These are phyloP conservation scores for Cynocephalus volans DNA, from an alignment of 2,113 vertebrate species.

Conservation along the genomic window DNA sequence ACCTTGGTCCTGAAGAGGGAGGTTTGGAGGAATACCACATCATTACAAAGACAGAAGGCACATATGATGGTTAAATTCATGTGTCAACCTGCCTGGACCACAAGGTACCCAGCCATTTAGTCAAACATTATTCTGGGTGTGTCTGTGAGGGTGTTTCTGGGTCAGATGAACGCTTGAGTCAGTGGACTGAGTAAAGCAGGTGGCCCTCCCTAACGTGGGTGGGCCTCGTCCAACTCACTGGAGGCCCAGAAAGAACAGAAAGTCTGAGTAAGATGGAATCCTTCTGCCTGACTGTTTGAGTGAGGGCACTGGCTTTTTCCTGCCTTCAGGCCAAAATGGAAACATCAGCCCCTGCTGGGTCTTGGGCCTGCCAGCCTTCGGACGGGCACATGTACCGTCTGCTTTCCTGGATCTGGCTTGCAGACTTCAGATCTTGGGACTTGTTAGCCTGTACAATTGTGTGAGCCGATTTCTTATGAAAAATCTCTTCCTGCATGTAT, in stretches of 20 bases:
- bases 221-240: not conserved
- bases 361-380: not conserved
- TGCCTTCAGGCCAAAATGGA: not conserved
- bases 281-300: not conserved
- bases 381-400: not conserved
- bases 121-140: not conserved
- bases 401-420: rapidly evolving
- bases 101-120: not conserved
- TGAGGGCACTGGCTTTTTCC: rapidly evolving
- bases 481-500: not conserved
- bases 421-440: rapidly evolving
- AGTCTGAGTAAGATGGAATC: not conserved
- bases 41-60: not conserved
- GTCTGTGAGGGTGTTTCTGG: not conserved
- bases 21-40: too few relatives aligned
- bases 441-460: rapidly evolving
- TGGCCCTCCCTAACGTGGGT: not conserved
- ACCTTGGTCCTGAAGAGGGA: rapidly evolving
- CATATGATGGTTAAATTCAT: not conserved
- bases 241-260: not conserved
- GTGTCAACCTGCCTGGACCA: not conserved
- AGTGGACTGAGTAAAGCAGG: not conserved
- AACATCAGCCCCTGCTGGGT: not conserved
- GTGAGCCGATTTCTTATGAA: rapidly evolving
- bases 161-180: too few relatives aligned